phyloP scores from a whole-genome alignment of 2,113 vertebrate species.

The Myxocyprinus asiaticus region DNA sequence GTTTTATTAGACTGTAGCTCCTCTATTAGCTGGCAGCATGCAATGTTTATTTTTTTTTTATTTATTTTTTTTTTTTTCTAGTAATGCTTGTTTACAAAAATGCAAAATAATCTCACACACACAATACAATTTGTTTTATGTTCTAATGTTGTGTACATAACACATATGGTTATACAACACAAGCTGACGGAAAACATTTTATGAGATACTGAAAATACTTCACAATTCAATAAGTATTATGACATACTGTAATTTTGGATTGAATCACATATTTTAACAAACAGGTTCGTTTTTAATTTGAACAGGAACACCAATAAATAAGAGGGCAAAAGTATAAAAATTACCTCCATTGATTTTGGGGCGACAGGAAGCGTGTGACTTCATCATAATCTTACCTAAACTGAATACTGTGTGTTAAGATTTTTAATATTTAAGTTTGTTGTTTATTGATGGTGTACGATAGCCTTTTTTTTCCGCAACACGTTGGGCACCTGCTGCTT shows the following conservation, averaged over 20 bases:
- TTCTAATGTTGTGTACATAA: too few species aligned
- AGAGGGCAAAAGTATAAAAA: neutral
- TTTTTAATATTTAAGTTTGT: too few species aligned
- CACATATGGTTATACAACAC: too few species aligned
- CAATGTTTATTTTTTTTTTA: neutral
- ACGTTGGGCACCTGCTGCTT: constrained; percentile 73
- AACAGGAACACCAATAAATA: neutral
- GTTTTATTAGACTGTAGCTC: constrained; percentile 14
- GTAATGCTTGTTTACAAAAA: neutral
- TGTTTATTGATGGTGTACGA: constrained; percentile 31
- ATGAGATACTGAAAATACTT: too few species aligned
- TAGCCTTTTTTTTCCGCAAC: constrained; percentile 61
- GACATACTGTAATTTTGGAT: too few species aligned
- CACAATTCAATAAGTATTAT: too few species aligned
- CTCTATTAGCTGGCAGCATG: neutral
- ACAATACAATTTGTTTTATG: neutral
- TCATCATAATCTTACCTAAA: constrained; percentile 6
- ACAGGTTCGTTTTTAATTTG: too few species aligned
- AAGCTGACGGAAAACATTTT: too few species aligned
- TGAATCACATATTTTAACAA: too few species aligned
- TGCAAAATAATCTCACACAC: neutral
- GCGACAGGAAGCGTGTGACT: neutral
- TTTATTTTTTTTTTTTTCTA: neutral
- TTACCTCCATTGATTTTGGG: neutral
- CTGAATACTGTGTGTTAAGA: constrained; percentile 21